These are phyloP conservation scores for Scortum barcoo DNA, from an alignment of 2,113 vertebrate species.

Conservation along the genomic window DNA sequence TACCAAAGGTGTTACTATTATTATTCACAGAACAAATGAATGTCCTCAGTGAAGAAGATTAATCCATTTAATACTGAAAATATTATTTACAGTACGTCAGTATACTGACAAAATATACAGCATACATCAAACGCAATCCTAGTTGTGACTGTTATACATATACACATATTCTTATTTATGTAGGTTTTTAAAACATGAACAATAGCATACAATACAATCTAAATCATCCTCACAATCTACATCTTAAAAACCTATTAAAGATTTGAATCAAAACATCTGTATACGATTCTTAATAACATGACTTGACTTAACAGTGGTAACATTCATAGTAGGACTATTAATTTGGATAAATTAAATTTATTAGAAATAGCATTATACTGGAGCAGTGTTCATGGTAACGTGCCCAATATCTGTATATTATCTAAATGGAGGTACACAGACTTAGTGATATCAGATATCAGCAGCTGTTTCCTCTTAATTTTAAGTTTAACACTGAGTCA, in stretches of 20 bases:
- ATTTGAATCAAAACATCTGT: background rate
- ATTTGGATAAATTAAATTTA: too few relatives aligned
- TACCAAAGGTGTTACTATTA: background rate
- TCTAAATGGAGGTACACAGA: background rate
- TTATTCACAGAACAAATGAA: background rate
- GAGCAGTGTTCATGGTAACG: background rate
- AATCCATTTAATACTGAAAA: background rate
- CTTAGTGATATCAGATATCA: constrained; percentile 16
- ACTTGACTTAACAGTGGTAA: background rate
- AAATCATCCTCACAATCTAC: background rate
- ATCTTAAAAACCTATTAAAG: background rate
- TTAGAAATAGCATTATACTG: background rate
- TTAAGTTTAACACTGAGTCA: constrained; percentile 23
- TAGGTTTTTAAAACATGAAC: background rate
- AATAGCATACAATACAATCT: background rate
- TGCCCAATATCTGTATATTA: background rate
- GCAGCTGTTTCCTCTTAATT: constrained; percentile 9
- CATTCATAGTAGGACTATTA: background rate
- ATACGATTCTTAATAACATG: background rate
- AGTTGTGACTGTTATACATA: background rate
- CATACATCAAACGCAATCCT: background rate
- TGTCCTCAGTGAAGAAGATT: background rate
- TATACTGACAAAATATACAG: background rate
- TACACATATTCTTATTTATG: background rate
- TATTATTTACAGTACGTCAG: background rate